A percentile compares a stretch with the other conserved stretches of the same genome.
Conservation (phyloP, 2,113 vertebrate genomes). For the Dipodomys stephensi region DNA sequence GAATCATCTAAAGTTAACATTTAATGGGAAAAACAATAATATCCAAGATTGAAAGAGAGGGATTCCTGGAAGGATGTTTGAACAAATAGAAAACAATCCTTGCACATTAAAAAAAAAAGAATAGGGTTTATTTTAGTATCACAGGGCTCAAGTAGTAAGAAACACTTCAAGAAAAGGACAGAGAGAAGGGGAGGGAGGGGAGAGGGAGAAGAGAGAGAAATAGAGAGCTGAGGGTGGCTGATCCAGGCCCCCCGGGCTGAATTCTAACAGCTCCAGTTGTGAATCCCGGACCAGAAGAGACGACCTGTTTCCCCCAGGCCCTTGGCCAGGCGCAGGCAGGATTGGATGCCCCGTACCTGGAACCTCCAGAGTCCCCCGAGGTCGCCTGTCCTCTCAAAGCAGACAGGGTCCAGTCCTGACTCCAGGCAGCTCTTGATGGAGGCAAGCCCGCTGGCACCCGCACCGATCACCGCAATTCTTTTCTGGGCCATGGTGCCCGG, state of each 20-base stretch:
- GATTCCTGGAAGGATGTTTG: background rate
- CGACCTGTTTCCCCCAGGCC: background rate
- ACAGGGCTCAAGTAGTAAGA: too few relatives aligned
- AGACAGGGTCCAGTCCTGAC: constrained; percentile 88
- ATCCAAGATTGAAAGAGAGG: background rate
- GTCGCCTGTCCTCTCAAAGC: constrained; percentile 91
- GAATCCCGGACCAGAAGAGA: background rate
- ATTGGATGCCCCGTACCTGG: constrained; percentile 79
- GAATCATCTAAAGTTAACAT: background rate
- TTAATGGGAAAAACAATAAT: background rate
- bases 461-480: constrained; percentile 83
- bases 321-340: too few relatives aligned
- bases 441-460: constrained; percentile 87
- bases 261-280: background rate
- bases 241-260: background rate
- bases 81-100: background rate
- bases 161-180: too few relatives aligned
- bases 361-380: constrained; percentile 94
- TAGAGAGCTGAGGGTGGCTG: background rate
- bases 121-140: too few relatives aligned
- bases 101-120: background rate
- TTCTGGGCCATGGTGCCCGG: constrained; percentile 64
- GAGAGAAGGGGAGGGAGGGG: too few relatives aligned
- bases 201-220: too few relatives aligned
- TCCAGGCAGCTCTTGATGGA: constrained; percentile 90